phyloP scores from a whole-genome alignment of 2,888 invertebrate species.

The Capitulum mitella region DNA sequence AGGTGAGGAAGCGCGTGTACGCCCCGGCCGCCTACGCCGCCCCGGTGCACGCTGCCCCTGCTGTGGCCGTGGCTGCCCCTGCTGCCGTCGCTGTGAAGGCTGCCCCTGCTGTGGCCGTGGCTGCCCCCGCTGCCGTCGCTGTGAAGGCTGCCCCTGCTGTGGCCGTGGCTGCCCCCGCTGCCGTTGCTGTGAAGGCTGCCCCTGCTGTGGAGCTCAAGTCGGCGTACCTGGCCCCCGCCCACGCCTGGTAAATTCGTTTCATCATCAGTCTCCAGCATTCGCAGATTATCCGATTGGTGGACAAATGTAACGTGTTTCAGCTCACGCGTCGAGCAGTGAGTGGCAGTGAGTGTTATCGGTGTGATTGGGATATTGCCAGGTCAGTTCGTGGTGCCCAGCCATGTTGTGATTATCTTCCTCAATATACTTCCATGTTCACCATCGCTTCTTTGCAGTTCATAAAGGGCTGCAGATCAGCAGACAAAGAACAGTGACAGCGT shows the following conservation, averaged over 20 bases:
- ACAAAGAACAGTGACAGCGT: no score
- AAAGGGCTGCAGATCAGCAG: no score
- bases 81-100: not conserved
- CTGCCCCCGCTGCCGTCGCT: not conserved
- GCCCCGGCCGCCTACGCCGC: not conserved
- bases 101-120: not conserved
- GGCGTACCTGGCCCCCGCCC: no score
- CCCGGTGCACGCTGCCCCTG: not conserved
- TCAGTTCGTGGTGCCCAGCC: not conserved
- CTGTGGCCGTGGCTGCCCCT: not conserved
- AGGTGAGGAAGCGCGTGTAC: conserved; percentile 10
- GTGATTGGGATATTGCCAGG: not conserved
- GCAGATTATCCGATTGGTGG: no score
- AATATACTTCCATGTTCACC: not conserved
- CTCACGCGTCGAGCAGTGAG: not conserved
- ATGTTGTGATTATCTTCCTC: conserved; percentile 11
- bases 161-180: not conserved
- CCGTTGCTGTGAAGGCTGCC: not conserved
- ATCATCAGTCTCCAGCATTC: no score
- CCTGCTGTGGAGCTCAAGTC: not conserved
- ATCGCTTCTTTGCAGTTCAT: no score
- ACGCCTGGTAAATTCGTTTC: no score
- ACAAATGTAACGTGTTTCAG: not conserved
- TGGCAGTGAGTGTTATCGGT: no score
- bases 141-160: not conserved